Evolutionary conservation across 2,888 invertebrate genomes (phyloP).

Genomic region (Brachylomia viminalis): DNA sequence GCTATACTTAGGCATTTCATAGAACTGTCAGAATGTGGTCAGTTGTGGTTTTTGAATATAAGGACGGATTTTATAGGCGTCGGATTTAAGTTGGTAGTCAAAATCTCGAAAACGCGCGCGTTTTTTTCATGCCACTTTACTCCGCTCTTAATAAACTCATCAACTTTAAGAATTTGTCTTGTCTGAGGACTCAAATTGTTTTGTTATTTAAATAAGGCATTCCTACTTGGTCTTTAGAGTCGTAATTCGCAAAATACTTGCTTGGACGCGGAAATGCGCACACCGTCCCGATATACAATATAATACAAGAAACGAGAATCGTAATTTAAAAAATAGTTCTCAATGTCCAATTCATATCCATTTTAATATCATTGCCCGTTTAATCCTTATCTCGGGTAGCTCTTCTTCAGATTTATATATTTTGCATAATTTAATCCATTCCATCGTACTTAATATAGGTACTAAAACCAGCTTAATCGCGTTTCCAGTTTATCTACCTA

Average conservation of each 20-base stretch:
- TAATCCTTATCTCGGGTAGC: neutral
- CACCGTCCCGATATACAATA: no score
- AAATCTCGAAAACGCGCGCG: neutral
- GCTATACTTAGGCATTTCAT: neutral
- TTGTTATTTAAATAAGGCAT: neutral
- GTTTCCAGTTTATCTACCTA: neutral
- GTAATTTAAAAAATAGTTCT: no score
- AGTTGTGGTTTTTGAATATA: neutral
- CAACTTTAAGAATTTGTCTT: neutral
- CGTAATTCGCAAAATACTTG: no score
- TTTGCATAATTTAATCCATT: conserved; percentile 16
- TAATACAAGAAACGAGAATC: no score
- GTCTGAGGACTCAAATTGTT: neutral
- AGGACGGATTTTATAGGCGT: neutral
- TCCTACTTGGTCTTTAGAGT: no score
- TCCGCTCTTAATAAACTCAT: no score
- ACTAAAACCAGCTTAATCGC: conserved; percentile 29
- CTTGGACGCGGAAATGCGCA: no score
- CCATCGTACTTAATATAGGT: conserved; percentile 5
- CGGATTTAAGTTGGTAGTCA: neutral
- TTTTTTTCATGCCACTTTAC: neutral
- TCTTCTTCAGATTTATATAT: conserved; percentile 3
- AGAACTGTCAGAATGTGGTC: neutral
- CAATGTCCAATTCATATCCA: no score
- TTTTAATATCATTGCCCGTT: neutral